Evolutionary conservation across 1,140 invertebrate genomes (phyloP), one percentile per base, ranked within the genome.

Genomic region (Drosophila ercepeae): DNA sequence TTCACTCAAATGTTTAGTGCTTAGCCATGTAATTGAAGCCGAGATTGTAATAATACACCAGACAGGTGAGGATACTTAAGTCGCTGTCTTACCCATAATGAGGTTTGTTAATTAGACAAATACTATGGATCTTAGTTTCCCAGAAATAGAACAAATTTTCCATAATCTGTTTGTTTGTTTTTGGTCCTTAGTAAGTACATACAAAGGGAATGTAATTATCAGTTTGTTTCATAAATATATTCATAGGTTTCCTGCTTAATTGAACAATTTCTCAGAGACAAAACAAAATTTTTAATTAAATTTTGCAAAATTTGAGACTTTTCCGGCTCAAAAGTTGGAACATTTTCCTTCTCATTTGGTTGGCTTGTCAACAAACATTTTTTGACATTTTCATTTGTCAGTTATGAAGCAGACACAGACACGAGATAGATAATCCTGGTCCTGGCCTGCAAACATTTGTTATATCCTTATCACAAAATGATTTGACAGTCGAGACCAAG

Each of bases 321-420:
- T n/a, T 9, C 29, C 9, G 29, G 9, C 11, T 9, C 3, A 32
- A 11, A 32, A 32, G 29, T 32, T 32, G 29, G 46, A 25, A 75
- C 58, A 74, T 70, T 59, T 88, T 81, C 76, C 67, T 77, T 77
- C 76, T 64, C 67, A 84, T 83, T 83, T 83, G 54, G 49, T 45
- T 73, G 41, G 41, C 74, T 68, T 72, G 70, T 69, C 77, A 79
- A 59, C 68, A 74, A 51, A 42, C 63, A 60, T 78, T 81, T 86
- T 86, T 86, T 84, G 81, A 86, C 81, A 86, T 88, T 86, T 86
- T 86, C 81, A 86, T 86, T 86, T 86, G 82, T 86, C 81, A 88
- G 82, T 81, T 88, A 88, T 86, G 81, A 81, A 81, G 57, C 61
- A 63, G 49, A 54, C 25, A 48, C 41, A 51, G 34, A 63, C 23